Percentiles rank a stretch among this genome's conserved stretches.
phyloP scores from a whole-genome alignment of 2,888 invertebrate species.

The Frankliniella intonsa region DNA sequence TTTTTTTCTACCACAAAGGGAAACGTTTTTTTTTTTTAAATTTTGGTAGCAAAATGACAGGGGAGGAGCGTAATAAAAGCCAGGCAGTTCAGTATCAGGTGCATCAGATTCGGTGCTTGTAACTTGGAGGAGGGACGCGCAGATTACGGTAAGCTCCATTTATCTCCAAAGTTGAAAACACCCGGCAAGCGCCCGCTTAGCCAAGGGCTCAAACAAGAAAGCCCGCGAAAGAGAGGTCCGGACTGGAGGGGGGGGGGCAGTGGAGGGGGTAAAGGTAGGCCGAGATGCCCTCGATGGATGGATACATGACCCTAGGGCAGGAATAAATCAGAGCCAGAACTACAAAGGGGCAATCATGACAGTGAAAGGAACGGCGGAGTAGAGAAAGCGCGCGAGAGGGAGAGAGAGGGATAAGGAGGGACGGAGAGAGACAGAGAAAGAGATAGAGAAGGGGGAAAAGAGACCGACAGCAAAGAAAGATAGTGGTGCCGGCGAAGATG shows the following conservation, averaged over 20 bases:
- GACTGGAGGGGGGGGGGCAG: neutral
- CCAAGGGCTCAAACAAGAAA: neutral
- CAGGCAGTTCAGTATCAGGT: neutral
- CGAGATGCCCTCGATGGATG: conserved; percentile 6
- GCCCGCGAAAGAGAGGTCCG: neutral
- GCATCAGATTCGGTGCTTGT: neutral
- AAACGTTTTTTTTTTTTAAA: too few species aligned
- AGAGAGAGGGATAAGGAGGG: neutral
- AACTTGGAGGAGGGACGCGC: neutral
- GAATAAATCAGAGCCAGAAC: conserved; percentile 21
- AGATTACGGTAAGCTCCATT: conserved; percentile 3
- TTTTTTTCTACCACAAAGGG: neutral
- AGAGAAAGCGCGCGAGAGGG: neutral
- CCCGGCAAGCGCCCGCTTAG: neutral
- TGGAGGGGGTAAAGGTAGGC: neutral
- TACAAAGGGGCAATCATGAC: conserved; percentile 23
- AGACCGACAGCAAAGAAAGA: conserved; percentile 7
- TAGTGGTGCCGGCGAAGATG: conserved; percentile 25
- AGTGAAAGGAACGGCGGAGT: neutral
- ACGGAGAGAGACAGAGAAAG: neutral
- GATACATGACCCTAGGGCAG: conserved; percentile 22
- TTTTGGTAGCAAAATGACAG: too few species aligned
- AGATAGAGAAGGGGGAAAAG: neutral
- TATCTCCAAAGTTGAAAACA: conserved; percentile 8
- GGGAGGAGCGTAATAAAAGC: too few species aligned